Evolutionary conservation across 2,797 vertebrate species (phyloP).

Genomic region (Clamator glandarius): DNA sequence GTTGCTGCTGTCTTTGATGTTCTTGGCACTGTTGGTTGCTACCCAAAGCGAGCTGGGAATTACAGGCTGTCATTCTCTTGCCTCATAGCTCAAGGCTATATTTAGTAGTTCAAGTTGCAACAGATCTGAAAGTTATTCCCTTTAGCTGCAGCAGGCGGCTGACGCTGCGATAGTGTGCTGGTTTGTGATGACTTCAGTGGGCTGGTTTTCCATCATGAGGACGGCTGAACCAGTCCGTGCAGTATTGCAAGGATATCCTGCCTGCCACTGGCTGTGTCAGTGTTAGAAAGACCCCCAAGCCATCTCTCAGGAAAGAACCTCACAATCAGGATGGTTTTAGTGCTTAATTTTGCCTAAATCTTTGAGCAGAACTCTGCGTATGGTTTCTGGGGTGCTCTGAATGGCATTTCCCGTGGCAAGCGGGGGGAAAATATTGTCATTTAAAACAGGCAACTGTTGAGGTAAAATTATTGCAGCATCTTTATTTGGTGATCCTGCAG

Average conservation of each 20-base stretch:
- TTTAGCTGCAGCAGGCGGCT: neutral
- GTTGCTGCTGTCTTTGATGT: conserved; percentile 28
- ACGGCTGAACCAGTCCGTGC: neutral
- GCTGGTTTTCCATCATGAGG: neutral
- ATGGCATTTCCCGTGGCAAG: neutral
- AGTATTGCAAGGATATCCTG: neutral
- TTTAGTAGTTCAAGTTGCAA: conserved; percentile 47
- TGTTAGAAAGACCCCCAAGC: neutral
- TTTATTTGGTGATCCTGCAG: neutral
- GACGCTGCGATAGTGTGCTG: neutral
- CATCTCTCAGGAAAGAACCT: neutral
- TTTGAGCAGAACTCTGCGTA: accelerated
- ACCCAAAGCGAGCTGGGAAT: conserved; percentile 51
- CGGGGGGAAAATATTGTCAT: neutral
- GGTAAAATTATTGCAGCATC: neutral
- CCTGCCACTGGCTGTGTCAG: accelerated
- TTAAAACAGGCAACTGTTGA: neutral
- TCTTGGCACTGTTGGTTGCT: conserved; percentile 16
- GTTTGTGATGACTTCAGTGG: neutral
- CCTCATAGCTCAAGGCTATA: conserved; percentile 60
- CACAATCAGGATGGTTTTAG: neutral
- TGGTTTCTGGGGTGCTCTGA: neutral
- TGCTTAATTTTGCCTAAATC: neutral
- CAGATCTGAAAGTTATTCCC: conserved; percentile 50
- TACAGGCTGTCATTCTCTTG: conserved; percentile 22